phyloP scores from a whole-genome alignment of 2,888 invertebrate genomes.

The Apodemia mormo region DNA sequence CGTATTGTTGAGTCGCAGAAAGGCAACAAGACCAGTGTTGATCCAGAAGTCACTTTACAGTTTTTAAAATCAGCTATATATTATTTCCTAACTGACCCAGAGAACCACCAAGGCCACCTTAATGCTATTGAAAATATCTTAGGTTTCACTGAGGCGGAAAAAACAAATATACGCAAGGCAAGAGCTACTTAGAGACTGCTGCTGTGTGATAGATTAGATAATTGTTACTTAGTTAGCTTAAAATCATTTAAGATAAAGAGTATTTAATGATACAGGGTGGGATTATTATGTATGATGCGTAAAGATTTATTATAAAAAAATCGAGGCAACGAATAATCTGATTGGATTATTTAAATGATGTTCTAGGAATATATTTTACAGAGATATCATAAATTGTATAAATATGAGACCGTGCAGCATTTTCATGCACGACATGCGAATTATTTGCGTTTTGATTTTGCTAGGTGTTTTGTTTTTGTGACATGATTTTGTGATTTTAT shows the following conservation, averaged over 20 bases:
- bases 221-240: conserved; percentile 24
- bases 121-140: conserved; percentile 95
- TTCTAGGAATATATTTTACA: not conserved
- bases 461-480: conserved; percentile 61
- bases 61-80: conserved; percentile 96
- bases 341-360: not conserved
- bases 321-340: not conserved
- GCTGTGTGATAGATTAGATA: conserved; percentile 34
- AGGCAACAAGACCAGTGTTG: conserved; percentile 86
- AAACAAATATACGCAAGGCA: conserved; percentile 89
- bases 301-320: not conserved
- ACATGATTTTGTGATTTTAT: conserved; percentile 63
- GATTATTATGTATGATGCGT: not conserved
- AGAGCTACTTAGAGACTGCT: conserved; percentile 73
- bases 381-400: not conserved
- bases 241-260: conserved; percentile 44
- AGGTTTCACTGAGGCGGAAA: conserved; percentile 91
- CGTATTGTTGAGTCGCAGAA: conserved; percentile 90
- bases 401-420: conserved; percentile 21
- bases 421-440: conserved; percentile 27
- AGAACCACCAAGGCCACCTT: conserved; percentile 93
- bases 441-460: conserved; percentile 47
- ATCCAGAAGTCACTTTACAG: conserved; percentile 95
- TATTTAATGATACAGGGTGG: conserved; percentile 26
- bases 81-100: conserved; percentile 94